Evolutionary conservation across 2,113 vertebrate genomes (phyloP).

Genomic region (Zeus faber): DNA sequence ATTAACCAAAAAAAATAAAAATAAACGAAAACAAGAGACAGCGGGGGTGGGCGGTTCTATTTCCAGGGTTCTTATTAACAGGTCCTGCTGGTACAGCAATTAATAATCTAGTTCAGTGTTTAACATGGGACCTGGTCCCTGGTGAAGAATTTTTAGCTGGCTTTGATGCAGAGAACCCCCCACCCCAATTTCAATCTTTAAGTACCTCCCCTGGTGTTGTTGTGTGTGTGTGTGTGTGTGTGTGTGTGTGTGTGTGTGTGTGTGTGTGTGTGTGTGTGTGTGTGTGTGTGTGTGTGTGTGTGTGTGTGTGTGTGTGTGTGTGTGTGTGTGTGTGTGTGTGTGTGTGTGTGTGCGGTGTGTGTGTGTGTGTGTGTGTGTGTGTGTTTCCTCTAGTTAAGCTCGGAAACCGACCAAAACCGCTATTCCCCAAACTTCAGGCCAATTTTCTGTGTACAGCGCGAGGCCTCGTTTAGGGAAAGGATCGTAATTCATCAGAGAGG

Average conservation of each 20-base stretch:
- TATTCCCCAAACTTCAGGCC: constrained; percentile 73
- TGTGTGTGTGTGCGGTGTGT: background rate
- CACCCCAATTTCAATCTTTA: constrained; percentile 48
- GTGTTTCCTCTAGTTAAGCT: constrained; percentile 66
- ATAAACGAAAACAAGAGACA: constrained; percentile 36
- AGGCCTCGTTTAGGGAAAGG: constrained; percentile 47
- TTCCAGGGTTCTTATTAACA: constrained; percentile 72
- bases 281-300: background rate
- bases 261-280: background rate
- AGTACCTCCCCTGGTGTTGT: constrained; percentile 72
- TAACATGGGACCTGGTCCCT: constrained; percentile 72
- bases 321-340: constrained; percentile 14
- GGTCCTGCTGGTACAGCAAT: constrained; percentile 73
- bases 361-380: background rate
- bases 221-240: constrained; percentile 18
- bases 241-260: background rate
- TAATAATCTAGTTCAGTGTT: constrained; percentile 77
- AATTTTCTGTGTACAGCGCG: constrained; percentile 62
- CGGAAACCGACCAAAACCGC: constrained; percentile 68
- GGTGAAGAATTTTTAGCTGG: constrained; percentile 65
- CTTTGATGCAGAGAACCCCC: constrained; percentile 70
- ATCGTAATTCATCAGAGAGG: constrained; percentile 62
- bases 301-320: constrained; percentile 17
- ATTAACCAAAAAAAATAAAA: background rate
- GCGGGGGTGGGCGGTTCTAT: constrained; percentile 53